Evolutionary conservation across 1,140 invertebrate species (phyloP), one percentile per base, ranked within the genome.

Genomic region (Maconellicoccus hirsutus): DNA sequence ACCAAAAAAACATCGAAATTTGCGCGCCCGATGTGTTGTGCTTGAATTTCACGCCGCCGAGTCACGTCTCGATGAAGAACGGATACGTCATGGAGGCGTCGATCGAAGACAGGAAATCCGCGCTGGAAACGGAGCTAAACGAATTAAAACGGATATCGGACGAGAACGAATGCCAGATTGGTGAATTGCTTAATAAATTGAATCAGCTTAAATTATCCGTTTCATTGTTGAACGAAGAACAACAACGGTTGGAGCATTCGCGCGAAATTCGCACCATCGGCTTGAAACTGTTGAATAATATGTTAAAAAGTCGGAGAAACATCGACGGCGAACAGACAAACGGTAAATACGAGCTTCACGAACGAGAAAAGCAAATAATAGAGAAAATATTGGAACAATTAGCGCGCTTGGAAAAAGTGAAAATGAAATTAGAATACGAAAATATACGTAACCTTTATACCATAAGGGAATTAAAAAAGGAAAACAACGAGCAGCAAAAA

Each of bases 391-490:
- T 66, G 22, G 25, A 66, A 26, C 22, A 26, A 26, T 66, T 66
- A 26, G 61, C 25, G 61, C 61, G 61, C 19, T 19, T 66, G 61
- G 61, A 66, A 26, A 26, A 66, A 26, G 22, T 66, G 61, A 66
- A 66, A 66, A 66, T 26, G 25, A 66, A 66, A 26, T 26, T 66
- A 26, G 22, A 66, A 26, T 66, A 66, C 25, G 61, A 66, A 26
- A 66, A 66, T 66, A 66, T 26, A 25, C 61, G 61, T 66, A 66
- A 66, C 61, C 25, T 66, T 23, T 66, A 66, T 26, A 66, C 61
- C 3, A 66, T 66, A 25, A 66, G 22, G 22, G 61, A 66, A 26
- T 26, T 66, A 26, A 66, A 66, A 66, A 23, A 26, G 22, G 61
- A 66, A 26, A 66, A 66, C 19, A 22, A 2, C 61, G 25, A 26